These are phyloP conservation scores for Micronycteris hirsuta DNA, from an alignment of 2,113 vertebrate species.

Conservation along the genomic window DNA sequence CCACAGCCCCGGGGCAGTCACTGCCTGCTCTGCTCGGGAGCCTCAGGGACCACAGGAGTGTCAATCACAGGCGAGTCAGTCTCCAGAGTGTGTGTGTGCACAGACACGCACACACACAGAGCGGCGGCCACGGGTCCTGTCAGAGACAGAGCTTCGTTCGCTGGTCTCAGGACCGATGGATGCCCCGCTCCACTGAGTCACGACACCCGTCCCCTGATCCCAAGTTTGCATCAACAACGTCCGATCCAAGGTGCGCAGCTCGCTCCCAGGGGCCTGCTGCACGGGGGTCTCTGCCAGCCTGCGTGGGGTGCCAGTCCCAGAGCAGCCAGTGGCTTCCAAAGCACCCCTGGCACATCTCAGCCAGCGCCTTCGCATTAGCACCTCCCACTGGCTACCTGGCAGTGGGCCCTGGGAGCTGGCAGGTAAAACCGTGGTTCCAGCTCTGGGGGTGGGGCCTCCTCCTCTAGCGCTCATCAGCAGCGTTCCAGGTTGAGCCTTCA, in stretches of 20 bases:
- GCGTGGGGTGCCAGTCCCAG: neutral
- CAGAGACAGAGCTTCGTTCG: no score
- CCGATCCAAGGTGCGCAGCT: neutral
- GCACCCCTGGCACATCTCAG: neutral
- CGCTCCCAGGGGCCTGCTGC: no score
- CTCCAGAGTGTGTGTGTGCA: rapidly evolving
- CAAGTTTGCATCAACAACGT: neutral
- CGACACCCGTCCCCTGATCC: neutral
- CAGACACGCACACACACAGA: neutral
- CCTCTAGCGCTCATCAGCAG: neutral
- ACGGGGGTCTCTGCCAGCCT: neutral
- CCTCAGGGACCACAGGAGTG: neutral
- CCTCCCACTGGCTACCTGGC: neutral
- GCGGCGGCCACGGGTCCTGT: neutral
- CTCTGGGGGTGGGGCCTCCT: neutral
- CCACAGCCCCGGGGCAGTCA: neutral
- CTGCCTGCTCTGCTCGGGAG: neutral
- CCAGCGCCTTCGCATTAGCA: neutral
- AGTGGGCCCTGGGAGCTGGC: neutral
- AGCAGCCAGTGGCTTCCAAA: neutral
- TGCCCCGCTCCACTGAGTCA: neutral
- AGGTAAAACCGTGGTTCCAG: neutral
- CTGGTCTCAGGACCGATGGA: neutral
- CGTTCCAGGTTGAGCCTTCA: neutral
- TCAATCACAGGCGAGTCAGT: no score